Percentiles rank a stretch among this genome's conserved stretches.
These are phyloP conservation scores for Microtus pennsylvanicus DNA, from an alignment of 2,113 vertebrate genomes.

Conservation along the genomic window DNA sequence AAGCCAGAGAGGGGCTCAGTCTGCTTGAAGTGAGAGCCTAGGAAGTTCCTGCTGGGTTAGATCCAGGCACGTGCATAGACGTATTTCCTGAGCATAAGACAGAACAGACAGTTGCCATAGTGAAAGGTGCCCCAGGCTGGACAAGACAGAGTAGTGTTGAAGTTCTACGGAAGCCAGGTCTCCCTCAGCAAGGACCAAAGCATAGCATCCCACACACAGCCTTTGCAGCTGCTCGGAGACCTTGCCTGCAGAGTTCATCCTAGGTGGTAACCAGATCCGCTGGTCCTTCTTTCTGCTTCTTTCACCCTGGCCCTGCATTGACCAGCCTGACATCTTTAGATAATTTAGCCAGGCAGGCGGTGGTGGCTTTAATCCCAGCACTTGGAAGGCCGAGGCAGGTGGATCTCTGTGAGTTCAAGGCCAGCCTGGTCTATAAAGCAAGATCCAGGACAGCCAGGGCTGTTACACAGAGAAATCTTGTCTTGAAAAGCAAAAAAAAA, in stretches of 20 bases:
- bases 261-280: background rate
- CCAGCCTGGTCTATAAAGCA: too few relatives aligned
- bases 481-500: too few relatives aligned
- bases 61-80: background rate
- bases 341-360: background rate
- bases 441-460: too few relatives aligned
- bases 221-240: background rate
- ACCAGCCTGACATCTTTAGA: background rate
- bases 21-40: background rate
- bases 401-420: too few relatives aligned
- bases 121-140: background rate
- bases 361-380: too few relatives aligned
- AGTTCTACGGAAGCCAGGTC: background rate
- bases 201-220: background rate
- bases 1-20: background rate
- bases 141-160: background rate
- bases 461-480: too few relatives aligned
- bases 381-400: too few relatives aligned
- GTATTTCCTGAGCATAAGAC: background rate
- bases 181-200: background rate
- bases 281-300: background rate
- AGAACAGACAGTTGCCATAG: background rate
- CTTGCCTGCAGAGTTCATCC: background rate
- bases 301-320: background rate
- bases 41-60: background rate